Evolutionary conservation across 2,797 vertebrate species (phyloP), one percentile per base, ranked within the genome.

Genomic region (Mormyrops attenuatus): DNA sequence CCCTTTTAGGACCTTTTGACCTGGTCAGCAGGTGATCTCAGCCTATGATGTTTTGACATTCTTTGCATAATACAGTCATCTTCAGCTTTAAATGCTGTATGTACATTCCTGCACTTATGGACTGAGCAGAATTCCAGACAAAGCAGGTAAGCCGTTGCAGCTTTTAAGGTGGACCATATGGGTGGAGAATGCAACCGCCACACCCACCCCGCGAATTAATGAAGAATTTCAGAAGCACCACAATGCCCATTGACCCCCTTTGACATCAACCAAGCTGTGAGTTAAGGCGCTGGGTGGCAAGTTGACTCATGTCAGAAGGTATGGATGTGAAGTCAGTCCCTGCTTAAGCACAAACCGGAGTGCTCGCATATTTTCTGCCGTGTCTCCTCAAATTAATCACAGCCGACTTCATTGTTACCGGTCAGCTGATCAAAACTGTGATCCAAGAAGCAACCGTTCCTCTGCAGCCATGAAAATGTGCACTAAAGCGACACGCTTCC

Each of bases 341-440:
- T 26, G 3, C 11, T 47, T 34, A 85, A 60, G 5, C 88, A 30
- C 66, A 84, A 60, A 80, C 60, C n/a, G 15, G 60, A 55, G 53
- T 52, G 20, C 69, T 9, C 87, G 30, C 88, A 90, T 89, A 89
- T 92, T 88, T 90, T 53, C 60, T 69, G 88, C 49, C 38, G 88
- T 82, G 73, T 89, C 90, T 89, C 85, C 34, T 88, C 89, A 52
- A 92, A 90, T 91, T 90, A 92, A 90, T 90, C 85, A 89, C 84
- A 90, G 91, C 86, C 90, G 60, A 86, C 82, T 52, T 6, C 49
- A 89, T 90, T 73, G 84, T 41, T 26, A 85, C 15, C 80, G 47
- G 88, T 88, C 55, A 53, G 17, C 22, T 30, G 57, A 57, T 50
- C 52, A 55, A 91, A 91, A 89, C 80, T 87, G 77, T 89, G 52